A percentile compares a stretch with the other conserved stretches of the same genome.
phyloP scores from a whole-genome alignment of 2,888 invertebrate species.

The Lochmaea capreae region DNA sequence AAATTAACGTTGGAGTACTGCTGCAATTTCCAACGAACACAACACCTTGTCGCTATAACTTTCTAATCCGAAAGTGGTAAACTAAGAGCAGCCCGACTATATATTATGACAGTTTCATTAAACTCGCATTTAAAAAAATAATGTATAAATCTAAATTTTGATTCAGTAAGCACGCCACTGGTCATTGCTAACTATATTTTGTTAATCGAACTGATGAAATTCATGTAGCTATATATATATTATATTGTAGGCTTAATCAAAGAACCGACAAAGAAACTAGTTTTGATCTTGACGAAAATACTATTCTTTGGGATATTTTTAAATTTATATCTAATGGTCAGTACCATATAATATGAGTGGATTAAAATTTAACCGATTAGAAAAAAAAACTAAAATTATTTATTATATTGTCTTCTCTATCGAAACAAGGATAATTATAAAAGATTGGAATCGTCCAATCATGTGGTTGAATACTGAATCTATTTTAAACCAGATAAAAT shows the following conservation, averaged over 20 bases:
- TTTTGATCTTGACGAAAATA: slow-evolving; percentile 48
- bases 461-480: slow-evolving; percentile 17
- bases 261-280: slow-evolving; percentile 59
- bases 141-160: no score
- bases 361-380: slow-evolving; percentile 48
- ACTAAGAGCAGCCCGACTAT: no score
- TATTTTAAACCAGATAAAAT: slow-evolving; percentile 1
- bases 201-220: slow-evolving; percentile 60
- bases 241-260: slow-evolving; percentile 59
- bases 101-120: no score
- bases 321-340: slow-evolving; percentile 32
- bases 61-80: no score
- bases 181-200: slow-evolving; percentile 46
- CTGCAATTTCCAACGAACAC: no score
- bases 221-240: slow-evolving; percentile 58
- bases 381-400: slow-evolving; percentile 42
- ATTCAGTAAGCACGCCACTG: slow-evolving; percentile 15
- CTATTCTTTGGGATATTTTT: slow-evolving; percentile 31
- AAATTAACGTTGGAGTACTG: no score
- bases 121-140: no score
- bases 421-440: slow-evolving; percentile 39
- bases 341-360: slow-evolving; percentile 41
- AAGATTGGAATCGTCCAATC: slow-evolving; percentile 39
- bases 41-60: no score
- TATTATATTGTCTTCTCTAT: slow-evolving; percentile 42